These are phyloP conservation scores for Macaria liturata DNA, from an alignment of 2,888 invertebrate species.

Conservation along the genomic window DNA sequence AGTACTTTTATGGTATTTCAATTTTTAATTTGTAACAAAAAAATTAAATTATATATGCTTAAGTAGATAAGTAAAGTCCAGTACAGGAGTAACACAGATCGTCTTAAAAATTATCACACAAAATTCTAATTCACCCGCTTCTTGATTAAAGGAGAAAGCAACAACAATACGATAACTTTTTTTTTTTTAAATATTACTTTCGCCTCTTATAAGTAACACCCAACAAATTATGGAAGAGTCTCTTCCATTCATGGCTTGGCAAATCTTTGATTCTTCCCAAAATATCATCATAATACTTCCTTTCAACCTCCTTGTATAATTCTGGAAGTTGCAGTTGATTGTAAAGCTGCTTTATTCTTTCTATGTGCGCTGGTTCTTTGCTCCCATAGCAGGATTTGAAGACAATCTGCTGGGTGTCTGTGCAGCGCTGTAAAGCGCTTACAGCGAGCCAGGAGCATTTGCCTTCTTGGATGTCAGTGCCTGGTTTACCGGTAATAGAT, in stretches of 20 bases:
- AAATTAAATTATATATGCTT: too few relatives aligned
- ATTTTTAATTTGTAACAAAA: too few relatives aligned
- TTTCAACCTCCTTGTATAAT: conserved; percentile 88
- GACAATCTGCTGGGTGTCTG: conserved; percentile 81
- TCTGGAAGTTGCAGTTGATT: conserved; percentile 87
- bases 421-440: conserved; percentile 89
- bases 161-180: too few relatives aligned
- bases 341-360: conserved; percentile 62
- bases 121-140: too few relatives aligned
- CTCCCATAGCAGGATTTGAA: conserved; percentile 89
- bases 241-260: conserved; percentile 73
- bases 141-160: too few relatives aligned
- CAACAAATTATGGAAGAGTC: conserved; percentile 88
- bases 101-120: too few relatives aligned
- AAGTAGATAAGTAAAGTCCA: too few relatives aligned
- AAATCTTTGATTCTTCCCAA: conserved; percentile 48
- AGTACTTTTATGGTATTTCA: too few relatives aligned
- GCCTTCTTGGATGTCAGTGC: conserved; percentile 95
- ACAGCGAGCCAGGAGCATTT: conserved; percentile 97
- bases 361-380: conserved; percentile 85
- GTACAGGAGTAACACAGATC: too few relatives aligned
- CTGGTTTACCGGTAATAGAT: conserved; percentile 91
- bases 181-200: conserved; percentile 21
- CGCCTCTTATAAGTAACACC: conserved; percentile 86
- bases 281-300: conserved; percentile 87